A percentile compares a stretch with the other conserved stretches of the same genome.
Evolutionary conservation across 2,113 vertebrate species (phyloP).

Genomic region (Oceanites oceanicus): DNA sequence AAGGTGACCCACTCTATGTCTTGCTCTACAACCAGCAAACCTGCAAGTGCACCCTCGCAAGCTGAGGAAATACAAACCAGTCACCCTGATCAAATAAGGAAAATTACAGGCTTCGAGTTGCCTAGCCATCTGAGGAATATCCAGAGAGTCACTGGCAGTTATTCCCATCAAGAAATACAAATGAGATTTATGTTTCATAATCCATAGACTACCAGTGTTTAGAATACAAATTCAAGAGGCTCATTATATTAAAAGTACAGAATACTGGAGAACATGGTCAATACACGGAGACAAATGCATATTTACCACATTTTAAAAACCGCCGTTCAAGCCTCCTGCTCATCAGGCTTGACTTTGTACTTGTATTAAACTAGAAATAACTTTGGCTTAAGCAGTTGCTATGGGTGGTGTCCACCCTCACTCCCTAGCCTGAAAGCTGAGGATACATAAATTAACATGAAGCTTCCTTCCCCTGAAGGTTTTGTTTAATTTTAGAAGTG

Average conservation of each 20-base stretch:
- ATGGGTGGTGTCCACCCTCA: neutral
- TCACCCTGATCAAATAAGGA: rapidly evolving
- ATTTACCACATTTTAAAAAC: neutral
- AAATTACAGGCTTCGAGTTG: neutral
- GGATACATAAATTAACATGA: conserved; percentile 40
- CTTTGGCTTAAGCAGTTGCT: neutral
- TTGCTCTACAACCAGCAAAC: neutral
- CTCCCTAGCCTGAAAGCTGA: neutral
- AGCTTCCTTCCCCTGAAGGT: conserved; percentile 25
- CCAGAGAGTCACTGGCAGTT: neutral
- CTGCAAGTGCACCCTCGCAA: neutral
- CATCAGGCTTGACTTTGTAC: neutral
- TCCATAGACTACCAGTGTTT: neutral
- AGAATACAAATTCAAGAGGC: neutral
- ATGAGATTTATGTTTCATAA: neutral
- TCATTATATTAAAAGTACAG: neutral
- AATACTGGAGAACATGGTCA: neutral
- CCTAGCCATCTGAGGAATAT: neutral
- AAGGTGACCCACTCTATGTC: neutral
- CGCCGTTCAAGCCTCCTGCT: neutral
- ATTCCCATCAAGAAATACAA: neutral
- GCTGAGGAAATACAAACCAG: neutral
- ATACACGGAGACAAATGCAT: neutral
- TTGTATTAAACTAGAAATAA: neutral
- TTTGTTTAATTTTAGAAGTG: conserved; percentile 57